These are phyloP conservation scores for Epistrophella euchroma DNA, from an alignment of 2,888 invertebrate genomes.

Conservation along the genomic window DNA sequence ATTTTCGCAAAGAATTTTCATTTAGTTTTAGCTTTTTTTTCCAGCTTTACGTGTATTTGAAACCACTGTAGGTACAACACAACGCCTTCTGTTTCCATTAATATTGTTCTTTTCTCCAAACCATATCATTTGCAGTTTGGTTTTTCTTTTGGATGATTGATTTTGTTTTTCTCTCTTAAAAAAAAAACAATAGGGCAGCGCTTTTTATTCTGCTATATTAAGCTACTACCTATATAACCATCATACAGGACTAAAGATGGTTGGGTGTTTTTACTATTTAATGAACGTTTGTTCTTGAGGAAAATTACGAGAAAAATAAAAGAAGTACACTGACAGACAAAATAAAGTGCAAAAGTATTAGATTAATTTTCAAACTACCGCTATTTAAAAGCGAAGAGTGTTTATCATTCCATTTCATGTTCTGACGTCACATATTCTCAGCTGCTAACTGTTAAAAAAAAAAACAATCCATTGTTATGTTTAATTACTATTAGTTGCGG, in stretches of 20 bases:
- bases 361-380: too few species aligned
- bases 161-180: slow-evolving; percentile 33
- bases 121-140: slow-evolving; percentile 40
- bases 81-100: slow-evolving; percentile 16
- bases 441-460: too few species aligned
- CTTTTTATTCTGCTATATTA: slow-evolving; percentile 9
- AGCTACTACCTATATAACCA: not conserved
- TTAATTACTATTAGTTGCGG: too few species aligned
- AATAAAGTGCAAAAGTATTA: too few species aligned
- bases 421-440: too few species aligned
- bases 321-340: too few species aligned
- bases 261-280: not conserved
- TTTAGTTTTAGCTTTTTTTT: not conserved
- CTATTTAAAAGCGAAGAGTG: too few species aligned
- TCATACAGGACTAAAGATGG: not conserved
- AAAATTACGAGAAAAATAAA: slow-evolving; percentile 6
- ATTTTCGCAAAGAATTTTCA: not conserved
- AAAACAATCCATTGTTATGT: too few species aligned
- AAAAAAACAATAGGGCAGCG: not conserved
- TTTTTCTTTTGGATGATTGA: slow-evolving; percentile 60
- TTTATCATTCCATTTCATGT: too few species aligned
- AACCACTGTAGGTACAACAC: not conserved
- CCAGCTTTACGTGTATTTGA: not conserved
- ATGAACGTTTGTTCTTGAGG: not conserved
- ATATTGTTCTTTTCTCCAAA: slow-evolving; percentile 21